Conservation (phyloP, 2,888 invertebrate species). For the Panorpa germanica region DNA sequence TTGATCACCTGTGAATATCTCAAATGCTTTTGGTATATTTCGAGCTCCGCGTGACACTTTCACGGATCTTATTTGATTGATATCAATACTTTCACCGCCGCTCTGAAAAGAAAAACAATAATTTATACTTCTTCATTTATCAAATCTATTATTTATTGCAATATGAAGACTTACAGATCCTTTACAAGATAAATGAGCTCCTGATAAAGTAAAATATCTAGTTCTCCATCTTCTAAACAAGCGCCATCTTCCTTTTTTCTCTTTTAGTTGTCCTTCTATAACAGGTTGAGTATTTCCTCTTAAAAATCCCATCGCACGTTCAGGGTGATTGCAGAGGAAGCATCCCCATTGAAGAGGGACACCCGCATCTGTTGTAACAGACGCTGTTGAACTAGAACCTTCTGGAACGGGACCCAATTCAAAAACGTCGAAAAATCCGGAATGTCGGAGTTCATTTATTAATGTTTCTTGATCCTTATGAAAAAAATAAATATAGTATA, state of each 20-base stretch:
- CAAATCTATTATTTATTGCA: constrained; percentile 1
- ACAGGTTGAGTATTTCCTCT: constrained; percentile 66
- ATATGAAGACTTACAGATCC: constrained; percentile 44
- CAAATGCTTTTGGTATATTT: constrained; percentile 89
- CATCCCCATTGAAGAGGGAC: constrained; percentile 58
- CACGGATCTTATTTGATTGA: constrained; percentile 87
- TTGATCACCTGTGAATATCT: constrained; percentile 88
- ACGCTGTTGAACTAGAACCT: constrained; percentile 2
- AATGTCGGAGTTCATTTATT: constrained; percentile 65
- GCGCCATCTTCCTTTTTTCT: constrained; percentile 84
- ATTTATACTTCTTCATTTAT: constrained; percentile 1
- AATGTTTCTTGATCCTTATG: constrained; percentile 70
- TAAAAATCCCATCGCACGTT: constrained; percentile 68
- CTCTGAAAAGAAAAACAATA: constrained; percentile 32
- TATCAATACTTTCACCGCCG: constrained; percentile 71
- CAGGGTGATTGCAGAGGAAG: constrained; percentile 85
- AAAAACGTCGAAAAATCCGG: constrained; percentile 86
- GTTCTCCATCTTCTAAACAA: constrained; percentile 85
- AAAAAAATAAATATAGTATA: constrained; percentile 4
- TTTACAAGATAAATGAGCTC: constrained; percentile 75
- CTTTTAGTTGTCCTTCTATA: constrained; percentile 78
- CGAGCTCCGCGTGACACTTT: constrained; percentile 79
- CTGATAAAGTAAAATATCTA: constrained; percentile 83
- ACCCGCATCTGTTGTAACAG: constrained; percentile 3
- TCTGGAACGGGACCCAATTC: constrained; percentile 24